phyloP scores from a whole-genome alignment of 2,888 invertebrate genomes.

The Diloba caeruleocephala region DNA sequence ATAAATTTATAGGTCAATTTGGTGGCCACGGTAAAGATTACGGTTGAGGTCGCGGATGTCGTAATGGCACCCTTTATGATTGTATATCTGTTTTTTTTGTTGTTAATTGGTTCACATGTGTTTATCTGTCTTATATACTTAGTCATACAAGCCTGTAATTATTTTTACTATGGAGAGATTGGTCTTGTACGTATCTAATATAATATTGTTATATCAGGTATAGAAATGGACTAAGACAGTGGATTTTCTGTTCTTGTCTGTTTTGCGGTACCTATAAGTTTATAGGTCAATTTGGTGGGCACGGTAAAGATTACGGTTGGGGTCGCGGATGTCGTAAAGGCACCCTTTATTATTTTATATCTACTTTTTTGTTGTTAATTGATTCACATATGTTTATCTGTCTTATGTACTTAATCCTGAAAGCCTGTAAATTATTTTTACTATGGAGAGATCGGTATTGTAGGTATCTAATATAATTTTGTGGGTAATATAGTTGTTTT shows the following conservation, averaged over 20 bases:
- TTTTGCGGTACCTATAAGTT: slow-evolving; percentile 18
- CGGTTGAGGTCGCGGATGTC: slow-evolving; percentile 20
- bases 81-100: slow-evolving; percentile 19
- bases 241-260: slow-evolving; percentile 2
- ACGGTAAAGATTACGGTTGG: slow-evolving; percentile 36
- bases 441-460: too few species aligned
- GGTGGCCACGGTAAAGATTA: slow-evolving; percentile 35
- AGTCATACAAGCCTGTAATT: too few species aligned
- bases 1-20: slow-evolving; percentile 41
- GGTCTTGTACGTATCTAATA: too few species aligned
- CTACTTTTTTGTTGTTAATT: slow-evolving; percentile 20
- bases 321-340: slow-evolving; percentile 16
- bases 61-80: slow-evolving; percentile 22
- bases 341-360: slow-evolving; percentile 27
- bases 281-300: slow-evolving; percentile 37
- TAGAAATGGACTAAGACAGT: too few species aligned
- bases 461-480: too few species aligned
- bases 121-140: slow-evolving; percentile 4
- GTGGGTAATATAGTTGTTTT: too few species aligned
- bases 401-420: too few species aligned
- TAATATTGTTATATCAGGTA: too few species aligned
- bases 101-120: slow-evolving; percentile 21
- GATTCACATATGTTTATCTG: slow-evolving; percentile 14
- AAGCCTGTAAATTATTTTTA: too few species aligned
- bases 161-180: too few species aligned